Evolutionary conservation across 1,140 invertebrate species (phyloP), one percentile per base, ranked within the genome.

Genomic region (Lepidostoma basale): DNA sequence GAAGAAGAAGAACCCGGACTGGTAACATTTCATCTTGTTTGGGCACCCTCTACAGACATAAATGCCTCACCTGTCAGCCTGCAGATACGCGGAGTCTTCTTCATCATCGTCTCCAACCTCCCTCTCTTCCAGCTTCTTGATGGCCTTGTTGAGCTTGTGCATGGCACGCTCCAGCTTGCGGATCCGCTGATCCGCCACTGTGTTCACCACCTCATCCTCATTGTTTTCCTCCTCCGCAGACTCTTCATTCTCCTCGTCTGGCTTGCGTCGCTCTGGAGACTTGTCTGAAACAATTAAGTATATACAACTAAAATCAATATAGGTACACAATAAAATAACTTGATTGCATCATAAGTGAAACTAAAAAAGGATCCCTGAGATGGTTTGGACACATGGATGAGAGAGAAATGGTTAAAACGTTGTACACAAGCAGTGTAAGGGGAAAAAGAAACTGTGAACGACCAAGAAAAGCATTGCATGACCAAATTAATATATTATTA

Each of bases 101-200:
- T 69, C 70, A 40, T 72, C 70, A 36, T 69, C 60, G 18, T 28
- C 23, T 5, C 62, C 49, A 6, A 72, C 56, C 36, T 72, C 70
- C 28, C 30, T 42, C 16, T 72, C 70, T 0, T 72, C 70, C 3
- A 69, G 39, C 42, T 49, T 69, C 30, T 36, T 28, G 20, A 72
- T 72, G 25, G 59, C 65, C 22, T 69, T 72, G 30, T 58, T 58
- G 10, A 69, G 62, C 18, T 65, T 66, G 9, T 10, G 12, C 52
- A 72, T 47, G 12, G 47, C 36, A 25, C 59, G 40, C 44, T 72
- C 70, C 45, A 69, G 45, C 30, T 62, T 69, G 20, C 45, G 26
- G 16, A 72, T 68, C 8, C 59, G 26, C 42, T 25, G 16, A 12
- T 52, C 18, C 2, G 39, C 14, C 4, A 40, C 30, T 3, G 23